phyloP scores from a whole-genome alignment of 2,797 vertebrate species.

The Nasua narica region DNA sequence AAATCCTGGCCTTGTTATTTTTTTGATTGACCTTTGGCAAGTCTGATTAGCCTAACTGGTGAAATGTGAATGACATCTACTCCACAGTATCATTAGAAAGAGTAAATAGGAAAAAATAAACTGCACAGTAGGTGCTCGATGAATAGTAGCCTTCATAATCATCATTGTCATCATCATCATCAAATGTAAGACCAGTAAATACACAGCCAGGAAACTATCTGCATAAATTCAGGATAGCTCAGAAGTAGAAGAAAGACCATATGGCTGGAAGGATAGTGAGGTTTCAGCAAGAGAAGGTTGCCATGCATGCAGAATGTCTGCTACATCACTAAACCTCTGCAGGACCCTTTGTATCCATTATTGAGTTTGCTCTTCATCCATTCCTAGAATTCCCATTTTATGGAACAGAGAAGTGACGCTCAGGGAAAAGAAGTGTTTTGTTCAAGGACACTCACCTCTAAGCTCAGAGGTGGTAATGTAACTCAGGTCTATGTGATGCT shows the following conservation, averaged over 20 bases:
- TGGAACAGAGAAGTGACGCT: background rate
- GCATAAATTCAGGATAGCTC: background rate
- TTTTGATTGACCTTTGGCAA: background rate
- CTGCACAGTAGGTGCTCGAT: background rate
- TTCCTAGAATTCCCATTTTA: background rate
- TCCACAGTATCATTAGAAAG: background rate
- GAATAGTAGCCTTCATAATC: background rate
- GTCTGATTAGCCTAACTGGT: background rate
- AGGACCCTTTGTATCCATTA: rapidly evolving
- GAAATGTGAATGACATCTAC: background rate
- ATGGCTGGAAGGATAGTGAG: background rate
- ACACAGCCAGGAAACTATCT: background rate
- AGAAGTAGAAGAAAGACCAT: background rate
- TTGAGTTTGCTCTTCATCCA: background rate
- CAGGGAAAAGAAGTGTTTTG: background rate
- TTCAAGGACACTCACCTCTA: background rate
- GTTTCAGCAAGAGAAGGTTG: background rate
- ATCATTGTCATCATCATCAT: background rate
- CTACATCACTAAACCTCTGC: background rate
- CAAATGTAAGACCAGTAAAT: background rate
- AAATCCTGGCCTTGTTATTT: background rate
- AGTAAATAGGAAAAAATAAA: background rate
- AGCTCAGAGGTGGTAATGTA: background rate
- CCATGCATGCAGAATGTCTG: too few species aligned
- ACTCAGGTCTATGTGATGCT: background rate